These are phyloP conservation scores for Prunella himalayana DNA, from an alignment of 2,113 vertebrate species.

Conservation along the genomic window DNA sequence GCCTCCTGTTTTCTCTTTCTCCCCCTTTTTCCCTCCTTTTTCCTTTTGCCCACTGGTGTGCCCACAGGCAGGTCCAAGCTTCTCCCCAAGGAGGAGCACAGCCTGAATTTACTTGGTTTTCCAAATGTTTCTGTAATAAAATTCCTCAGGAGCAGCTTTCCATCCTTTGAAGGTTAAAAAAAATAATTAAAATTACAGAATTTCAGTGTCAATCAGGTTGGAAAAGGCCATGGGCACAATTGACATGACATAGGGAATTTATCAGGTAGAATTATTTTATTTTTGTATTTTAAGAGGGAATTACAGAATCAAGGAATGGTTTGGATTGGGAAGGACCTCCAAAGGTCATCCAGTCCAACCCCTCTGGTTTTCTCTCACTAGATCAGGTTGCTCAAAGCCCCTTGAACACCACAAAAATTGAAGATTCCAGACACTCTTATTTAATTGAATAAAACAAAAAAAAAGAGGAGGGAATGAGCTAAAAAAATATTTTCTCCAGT, in stretches of 20 bases:
- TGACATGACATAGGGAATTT: neutral
- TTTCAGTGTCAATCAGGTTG: neutral
- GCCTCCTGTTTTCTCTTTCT: neutral
- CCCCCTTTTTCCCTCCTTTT: neutral
- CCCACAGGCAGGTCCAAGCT: neutral
- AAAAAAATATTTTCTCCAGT: neutral
- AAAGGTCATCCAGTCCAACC: too few relatives aligned
- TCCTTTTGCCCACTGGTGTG: neutral
- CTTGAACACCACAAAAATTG: neutral
- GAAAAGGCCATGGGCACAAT: neutral
- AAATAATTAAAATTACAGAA: neutral
- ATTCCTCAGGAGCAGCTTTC: neutral
- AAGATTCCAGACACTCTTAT: neutral
- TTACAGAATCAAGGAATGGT: neutral
- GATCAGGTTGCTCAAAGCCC: neutral
- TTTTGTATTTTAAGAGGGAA: neutral
- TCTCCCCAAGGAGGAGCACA: neutral
- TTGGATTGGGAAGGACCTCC: neutral
- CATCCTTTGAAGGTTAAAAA: neutral
- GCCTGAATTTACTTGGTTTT: neutral
- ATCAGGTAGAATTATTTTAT: neutral
- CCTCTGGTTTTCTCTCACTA: neutral
- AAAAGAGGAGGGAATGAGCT: neutral
- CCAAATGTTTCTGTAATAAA: accelerated
- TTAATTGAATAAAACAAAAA: neutral